Base-by-base conservation (phyloP, 2,113 vertebrate genomes). In the Saccopteryx leptura region DNA sequence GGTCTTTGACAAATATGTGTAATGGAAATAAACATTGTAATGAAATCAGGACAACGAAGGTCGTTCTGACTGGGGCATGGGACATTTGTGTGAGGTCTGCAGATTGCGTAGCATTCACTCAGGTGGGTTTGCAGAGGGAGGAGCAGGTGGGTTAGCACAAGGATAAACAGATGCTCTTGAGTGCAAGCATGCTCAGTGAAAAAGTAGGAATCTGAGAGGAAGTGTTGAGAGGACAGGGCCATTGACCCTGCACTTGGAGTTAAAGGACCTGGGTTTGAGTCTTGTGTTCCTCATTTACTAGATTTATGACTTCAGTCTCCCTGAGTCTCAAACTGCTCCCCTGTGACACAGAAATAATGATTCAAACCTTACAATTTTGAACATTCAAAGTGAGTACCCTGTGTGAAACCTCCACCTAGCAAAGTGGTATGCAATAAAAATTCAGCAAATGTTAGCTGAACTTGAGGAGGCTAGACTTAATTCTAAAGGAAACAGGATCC, bases 121-220 rank as follows among this genome's bases (percentile, higher is more conserved):
- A 48, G 75, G 72, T 81, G 21, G 9, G 15, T 61, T 33, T 92
- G 80, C 54, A 26, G 11, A 85, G 46, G 48, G 72, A 87, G 80
- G 54, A 31, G 18, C 88, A 88, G 48, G 75, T 5, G 6, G 71
- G 79, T 93, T 85, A 92, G 88, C 61, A 97, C 75, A 92, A 96
- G 60, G 72, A 50, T 82, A 95, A 96, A 81, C 95, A 96, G 80
- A 93, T 97, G 96, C 74, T 92, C 50, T 39, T 50, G 52, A 91
- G 46, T 54, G 78, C 92, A 96, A 96, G 97, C 83, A 90, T 60
- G 39, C 69, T 92, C 85, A 63, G 28, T 52, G 18, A 65, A 93
- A 92, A 93, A 92, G 71, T 23, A 68, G 26, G 11, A 90, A 24
- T 95, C 65, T 93, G 5, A 81, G 24, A 33, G 39, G 31, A 82